Evolutionary conservation across 2,797 vertebrate species (phyloP).

Genomic region (Buphagus erythrorhynchus): DNA sequence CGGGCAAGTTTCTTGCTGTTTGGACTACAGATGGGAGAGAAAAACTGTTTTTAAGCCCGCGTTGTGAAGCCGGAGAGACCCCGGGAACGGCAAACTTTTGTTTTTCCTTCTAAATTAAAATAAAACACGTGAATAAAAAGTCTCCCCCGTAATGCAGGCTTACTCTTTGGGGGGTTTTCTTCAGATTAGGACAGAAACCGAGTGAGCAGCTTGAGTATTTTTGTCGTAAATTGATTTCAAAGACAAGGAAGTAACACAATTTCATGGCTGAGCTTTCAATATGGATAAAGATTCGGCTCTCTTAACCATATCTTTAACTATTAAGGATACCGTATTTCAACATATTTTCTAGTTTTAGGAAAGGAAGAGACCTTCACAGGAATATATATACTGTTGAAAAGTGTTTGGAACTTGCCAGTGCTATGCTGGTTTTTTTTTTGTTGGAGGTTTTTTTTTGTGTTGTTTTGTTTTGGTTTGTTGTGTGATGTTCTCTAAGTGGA

Average conservation of each 20-base stretch:
- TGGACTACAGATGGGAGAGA: not conserved
- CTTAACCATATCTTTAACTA: constrained; percentile 64
- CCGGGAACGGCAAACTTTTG: constrained; percentile 63
- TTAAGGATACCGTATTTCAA: constrained; percentile 23
- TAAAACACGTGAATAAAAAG: not conserved
- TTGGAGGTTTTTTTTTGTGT: fast-evolving
- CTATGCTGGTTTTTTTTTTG: not conserved
- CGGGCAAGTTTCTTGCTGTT: not conserved
- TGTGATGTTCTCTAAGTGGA: not conserved
- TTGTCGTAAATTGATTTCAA: constrained; percentile 42
- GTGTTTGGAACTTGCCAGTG: not conserved
- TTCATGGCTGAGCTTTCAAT: constrained; percentile 62
- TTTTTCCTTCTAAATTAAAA: constrained; percentile 69
- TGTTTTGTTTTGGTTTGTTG: not conserved
- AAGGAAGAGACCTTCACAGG: not conserved
- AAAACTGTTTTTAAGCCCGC: constrained; percentile 31
- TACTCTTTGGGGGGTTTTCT: constrained; percentile 55
- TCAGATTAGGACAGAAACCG: not conserved
- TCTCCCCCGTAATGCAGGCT: not conserved
- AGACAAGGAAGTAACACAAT: constrained; percentile 70
- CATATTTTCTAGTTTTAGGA: not conserved
- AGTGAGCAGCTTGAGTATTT: not conserved
- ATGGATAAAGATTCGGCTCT: constrained; percentile 61
- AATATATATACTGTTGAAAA: not conserved
- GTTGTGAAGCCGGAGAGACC: constrained; percentile 33